These are phyloP conservation scores for Perithous albicinctus DNA, from an alignment of 2,888 invertebrate genomes.

Conservation along the genomic window DNA sequence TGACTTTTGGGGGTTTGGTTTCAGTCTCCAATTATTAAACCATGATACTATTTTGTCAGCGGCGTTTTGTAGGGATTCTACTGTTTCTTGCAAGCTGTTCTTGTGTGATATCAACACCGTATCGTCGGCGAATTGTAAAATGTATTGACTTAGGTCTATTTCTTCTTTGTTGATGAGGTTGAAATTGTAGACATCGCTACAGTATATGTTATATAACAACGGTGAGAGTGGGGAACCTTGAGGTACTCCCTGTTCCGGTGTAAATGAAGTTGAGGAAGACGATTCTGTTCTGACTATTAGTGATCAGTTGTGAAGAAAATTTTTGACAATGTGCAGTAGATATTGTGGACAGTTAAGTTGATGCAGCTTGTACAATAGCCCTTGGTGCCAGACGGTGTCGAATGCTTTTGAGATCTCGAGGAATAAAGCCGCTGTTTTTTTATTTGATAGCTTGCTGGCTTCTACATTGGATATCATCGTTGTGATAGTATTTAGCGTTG, in stretches of 20 bases:
- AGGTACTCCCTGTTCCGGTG: conserved; percentile 43
- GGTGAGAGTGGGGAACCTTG: conserved; percentile 50
- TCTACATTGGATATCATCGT: too few species aligned
- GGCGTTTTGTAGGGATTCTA: too few species aligned
- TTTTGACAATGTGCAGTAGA: not conserved
- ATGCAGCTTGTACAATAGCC: conserved; percentile 66
- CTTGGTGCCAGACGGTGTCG: conserved; percentile 69
- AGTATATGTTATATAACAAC: conserved; percentile 44
- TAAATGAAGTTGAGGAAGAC: not conserved
- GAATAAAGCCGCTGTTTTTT: conserved; percentile 62
- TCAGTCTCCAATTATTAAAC: too few species aligned
- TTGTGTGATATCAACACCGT: too few species aligned
- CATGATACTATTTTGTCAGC: too few species aligned
- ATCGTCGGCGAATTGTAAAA: conserved; percentile 74
- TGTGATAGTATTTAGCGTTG: too few species aligned
- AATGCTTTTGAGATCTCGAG: conserved; percentile 52
- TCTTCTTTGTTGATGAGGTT: not conserved
- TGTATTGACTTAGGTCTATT: not conserved
- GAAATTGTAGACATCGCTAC: conserved; percentile 28
- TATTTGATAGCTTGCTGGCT: conserved; percentile 26
- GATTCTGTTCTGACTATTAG: conserved; percentile 9
- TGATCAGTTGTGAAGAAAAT: not conserved
- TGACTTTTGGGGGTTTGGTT: not conserved
- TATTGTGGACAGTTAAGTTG: conserved; percentile 1
- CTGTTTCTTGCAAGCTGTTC: too few species aligned